phyloP scores from a whole-genome alignment of 2,888 invertebrate species.

The Diarsia mendica region DNA sequence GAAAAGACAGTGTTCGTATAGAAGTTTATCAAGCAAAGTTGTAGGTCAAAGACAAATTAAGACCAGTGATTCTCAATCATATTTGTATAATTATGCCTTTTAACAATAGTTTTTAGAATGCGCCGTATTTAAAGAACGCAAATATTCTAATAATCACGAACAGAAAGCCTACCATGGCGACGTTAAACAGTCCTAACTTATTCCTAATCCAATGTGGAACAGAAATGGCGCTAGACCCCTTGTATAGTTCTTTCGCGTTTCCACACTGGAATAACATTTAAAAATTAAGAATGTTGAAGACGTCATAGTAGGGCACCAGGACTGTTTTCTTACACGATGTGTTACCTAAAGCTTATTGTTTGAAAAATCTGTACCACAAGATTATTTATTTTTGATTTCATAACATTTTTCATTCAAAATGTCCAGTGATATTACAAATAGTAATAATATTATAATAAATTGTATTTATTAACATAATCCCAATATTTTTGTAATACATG shows the following conservation, averaged over 20 bases:
- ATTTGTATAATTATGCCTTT: background rate
- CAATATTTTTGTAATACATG: constrained; percentile 39
- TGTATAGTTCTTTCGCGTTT: too few species aligned
- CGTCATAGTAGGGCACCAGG: too few species aligned
- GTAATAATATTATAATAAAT: background rate
- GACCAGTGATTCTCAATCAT: background rate
- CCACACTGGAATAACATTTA: too few species aligned
- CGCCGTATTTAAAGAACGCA: background rate
- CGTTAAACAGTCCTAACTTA: too few species aligned
- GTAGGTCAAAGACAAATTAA: background rate
- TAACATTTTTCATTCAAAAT: background rate
- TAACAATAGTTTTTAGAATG: background rate
- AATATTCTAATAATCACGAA: background rate
- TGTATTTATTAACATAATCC: constrained; percentile 1
- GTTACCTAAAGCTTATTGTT: too few species aligned
- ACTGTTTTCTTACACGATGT: too few species aligned
- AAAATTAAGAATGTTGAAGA: too few species aligned
- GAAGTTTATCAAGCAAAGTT: background rate
- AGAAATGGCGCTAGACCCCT: too few species aligned
- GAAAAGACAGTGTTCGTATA: background rate
- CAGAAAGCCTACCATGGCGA: too few species aligned
- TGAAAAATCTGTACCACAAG: background rate
- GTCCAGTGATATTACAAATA: background rate
- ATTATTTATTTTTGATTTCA: background rate
- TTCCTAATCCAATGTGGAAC: too few species aligned